phyloP scores from a whole-genome alignment of 2,888 invertebrate genomes.

The Tetragonisca angustula region DNA sequence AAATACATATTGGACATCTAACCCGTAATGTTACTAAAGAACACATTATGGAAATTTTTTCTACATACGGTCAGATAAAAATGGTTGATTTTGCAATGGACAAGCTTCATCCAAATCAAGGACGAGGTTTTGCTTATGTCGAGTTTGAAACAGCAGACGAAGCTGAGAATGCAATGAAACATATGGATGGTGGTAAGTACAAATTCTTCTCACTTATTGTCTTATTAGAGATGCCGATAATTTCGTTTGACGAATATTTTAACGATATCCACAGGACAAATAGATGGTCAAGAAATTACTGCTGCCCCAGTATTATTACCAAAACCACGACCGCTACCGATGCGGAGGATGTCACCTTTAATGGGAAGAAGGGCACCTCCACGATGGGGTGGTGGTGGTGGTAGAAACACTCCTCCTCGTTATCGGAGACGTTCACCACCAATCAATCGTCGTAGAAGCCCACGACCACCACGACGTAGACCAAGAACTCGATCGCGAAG shows the following conservation, averaged over 20 bases:
- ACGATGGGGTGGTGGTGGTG: conserved; percentile 84
- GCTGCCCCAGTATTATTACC: conserved; percentile 96
- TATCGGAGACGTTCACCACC: conserved; percentile 83
- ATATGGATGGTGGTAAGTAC: conserved; percentile 97
- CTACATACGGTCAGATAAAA: conserved; percentile 94
- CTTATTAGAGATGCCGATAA: neutral
- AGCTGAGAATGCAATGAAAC: conserved; percentile 99
- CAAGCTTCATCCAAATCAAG: conserved; percentile 93
- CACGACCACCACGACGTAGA: conserved; percentile 86
- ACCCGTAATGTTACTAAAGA: conserved; percentile 97
- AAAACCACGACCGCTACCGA: conserved; percentile 87
- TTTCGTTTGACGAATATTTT: conserved; percentile 8
- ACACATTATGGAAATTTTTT: conserved; percentile 95
- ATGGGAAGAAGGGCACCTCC: conserved; percentile 85
- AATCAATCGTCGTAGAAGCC: conserved; percentile 86
- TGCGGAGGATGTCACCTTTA: conserved; percentile 81
- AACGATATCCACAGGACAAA: conserved; percentile 88
- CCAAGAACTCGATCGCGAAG: conserved; percentile 86
- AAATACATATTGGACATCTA: conserved; percentile 96
- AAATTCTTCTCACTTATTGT: neutral
- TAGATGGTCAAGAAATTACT: conserved; percentile 97
- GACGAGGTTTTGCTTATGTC: conserved; percentile 97
- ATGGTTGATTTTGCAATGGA: conserved; percentile 95
- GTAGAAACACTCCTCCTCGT: conserved; percentile 84
- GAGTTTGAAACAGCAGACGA: conserved; percentile 97